phyloP scores from a whole-genome alignment of 2,888 invertebrate genomes.

The Pardosa pseudoannulata region DNA sequence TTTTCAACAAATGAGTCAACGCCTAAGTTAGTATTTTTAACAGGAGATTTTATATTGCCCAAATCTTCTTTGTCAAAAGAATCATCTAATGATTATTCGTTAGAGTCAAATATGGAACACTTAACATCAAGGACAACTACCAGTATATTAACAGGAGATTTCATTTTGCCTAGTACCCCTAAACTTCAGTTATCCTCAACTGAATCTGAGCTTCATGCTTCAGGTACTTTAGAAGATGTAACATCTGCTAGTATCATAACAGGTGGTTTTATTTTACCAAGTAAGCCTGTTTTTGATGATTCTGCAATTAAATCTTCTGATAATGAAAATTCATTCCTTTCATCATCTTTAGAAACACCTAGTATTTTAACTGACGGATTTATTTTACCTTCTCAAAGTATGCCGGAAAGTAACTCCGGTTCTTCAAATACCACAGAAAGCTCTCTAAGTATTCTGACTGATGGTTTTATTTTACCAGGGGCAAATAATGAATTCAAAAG shows the following conservation, averaged over 20 bases:
- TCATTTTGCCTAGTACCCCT: constrained; percentile 60
- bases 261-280: too few relatives aligned
- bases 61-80: not conserved
- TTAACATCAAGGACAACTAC: not conserved
- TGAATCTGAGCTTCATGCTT: not conserved
- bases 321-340: too few relatives aligned
- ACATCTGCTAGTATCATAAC: too few relatives aligned
- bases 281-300: too few relatives aligned
- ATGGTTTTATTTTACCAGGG: constrained; percentile 63
- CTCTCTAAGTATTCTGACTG: constrained; percentile 57
- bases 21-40: constrained; percentile 36
- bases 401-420: not conserved
- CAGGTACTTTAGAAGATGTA: not conserved
- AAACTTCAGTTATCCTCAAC: too few relatives aligned
- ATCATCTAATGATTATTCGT: not conserved
- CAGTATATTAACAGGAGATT: constrained; percentile 48
- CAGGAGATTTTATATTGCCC: constrained; percentile 59
- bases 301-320: too few relatives aligned
- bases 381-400: constrained; percentile 29
- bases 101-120: not conserved
- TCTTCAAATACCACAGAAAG: constrained; percentile 25
- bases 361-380: constrained; percentile 47
- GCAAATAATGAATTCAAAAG: not conserved
- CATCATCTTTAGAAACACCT: too few relatives aligned
- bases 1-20: not conserved